Conservation (phyloP, 2,113 vertebrate genomes). For the Microcebus murinus region DNA sequence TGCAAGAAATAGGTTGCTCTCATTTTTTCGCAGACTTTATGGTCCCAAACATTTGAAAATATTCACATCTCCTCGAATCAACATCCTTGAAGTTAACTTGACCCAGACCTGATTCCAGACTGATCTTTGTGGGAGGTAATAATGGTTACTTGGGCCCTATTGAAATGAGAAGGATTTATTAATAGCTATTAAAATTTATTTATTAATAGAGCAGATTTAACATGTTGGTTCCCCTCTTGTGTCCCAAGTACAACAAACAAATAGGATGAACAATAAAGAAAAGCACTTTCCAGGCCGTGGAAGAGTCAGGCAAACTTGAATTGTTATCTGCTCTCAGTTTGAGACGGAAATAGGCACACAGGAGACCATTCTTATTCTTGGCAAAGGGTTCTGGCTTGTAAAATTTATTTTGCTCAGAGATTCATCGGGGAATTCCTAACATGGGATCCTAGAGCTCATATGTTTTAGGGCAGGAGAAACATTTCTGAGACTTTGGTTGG, state of each 20-base stretch:
- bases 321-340: constrained; percentile 20
- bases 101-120: background rate
- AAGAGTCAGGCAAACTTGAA: constrained; percentile 46
- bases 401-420: constrained; percentile 22
- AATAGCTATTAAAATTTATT: background rate
- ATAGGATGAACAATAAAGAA: constrained; percentile 21
- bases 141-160: background rate
- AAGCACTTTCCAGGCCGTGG: constrained; percentile 21
- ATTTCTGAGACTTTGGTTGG: background rate
- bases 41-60: background rate
- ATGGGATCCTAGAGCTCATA: background rate
- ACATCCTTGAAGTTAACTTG: background rate
- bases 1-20: background rate
- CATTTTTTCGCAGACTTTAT: constrained; percentile 32
- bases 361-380: constrained; percentile 42
- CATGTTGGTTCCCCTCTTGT: background rate
- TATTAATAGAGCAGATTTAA: background rate
- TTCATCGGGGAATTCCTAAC: background rate
- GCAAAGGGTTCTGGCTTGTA: constrained; percentile 9
- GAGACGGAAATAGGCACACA: constrained; percentile 42
- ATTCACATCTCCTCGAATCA: background rate
- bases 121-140: rapidly evolving
- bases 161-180: background rate
- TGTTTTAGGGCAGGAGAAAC: background rate
- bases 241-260: constrained; percentile 5